A percentile compares a stretch with the other conserved stretches of the same genome.
Evolutionary conservation across 2,888 invertebrate genomes (phyloP).

Genomic region (Biston betularia): DNA sequence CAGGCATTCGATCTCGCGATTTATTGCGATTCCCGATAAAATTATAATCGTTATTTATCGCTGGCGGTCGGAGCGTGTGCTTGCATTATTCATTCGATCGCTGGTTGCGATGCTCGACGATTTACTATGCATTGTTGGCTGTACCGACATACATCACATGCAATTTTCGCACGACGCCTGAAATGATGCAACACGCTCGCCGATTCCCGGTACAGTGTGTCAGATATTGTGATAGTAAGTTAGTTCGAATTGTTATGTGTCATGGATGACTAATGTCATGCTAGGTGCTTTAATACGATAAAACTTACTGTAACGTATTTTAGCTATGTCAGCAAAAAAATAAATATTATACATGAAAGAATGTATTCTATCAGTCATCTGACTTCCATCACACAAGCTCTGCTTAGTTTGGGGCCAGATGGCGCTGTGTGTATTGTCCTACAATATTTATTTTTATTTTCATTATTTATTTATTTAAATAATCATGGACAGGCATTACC

Average conservation of each 20-base stretch:
- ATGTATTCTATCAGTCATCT: too few species aligned
- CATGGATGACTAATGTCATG: slow-evolving; percentile 9
- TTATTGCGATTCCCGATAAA: slow-evolving; percentile 79
- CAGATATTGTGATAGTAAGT: slow-evolving; percentile 27
- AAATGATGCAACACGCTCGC: slow-evolving; percentile 54
- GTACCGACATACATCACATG: slow-evolving; percentile 52
- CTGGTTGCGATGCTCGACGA: slow-evolving; percentile 65
- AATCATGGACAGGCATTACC: too few species aligned
- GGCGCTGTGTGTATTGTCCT: too few species aligned
- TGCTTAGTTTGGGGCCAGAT: too few species aligned
- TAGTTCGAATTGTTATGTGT: slow-evolving; percentile 18
- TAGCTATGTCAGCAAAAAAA: too few species aligned
- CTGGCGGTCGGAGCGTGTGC: slow-evolving; percentile 63
- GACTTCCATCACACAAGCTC: too few species aligned
- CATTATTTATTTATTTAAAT: too few species aligned
- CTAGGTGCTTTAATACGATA: background rate
- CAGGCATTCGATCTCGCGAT: slow-evolving; percentile 68
- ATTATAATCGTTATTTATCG: slow-evolving; percentile 84
- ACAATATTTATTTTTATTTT: too few species aligned
- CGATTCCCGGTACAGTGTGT: slow-evolving; percentile 51
- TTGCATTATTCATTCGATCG: slow-evolving; percentile 78
- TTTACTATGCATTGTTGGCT: slow-evolving; percentile 69
- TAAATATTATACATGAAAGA: too few species aligned
- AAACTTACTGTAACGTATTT: too few species aligned
- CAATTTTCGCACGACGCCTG: slow-evolving; percentile 60